A percentile compares a stretch with the other conserved stretches of the same genome.
phyloP scores from a whole-genome alignment of 2,888 invertebrate genomes.

The Gasteruption jaculator region DNA sequence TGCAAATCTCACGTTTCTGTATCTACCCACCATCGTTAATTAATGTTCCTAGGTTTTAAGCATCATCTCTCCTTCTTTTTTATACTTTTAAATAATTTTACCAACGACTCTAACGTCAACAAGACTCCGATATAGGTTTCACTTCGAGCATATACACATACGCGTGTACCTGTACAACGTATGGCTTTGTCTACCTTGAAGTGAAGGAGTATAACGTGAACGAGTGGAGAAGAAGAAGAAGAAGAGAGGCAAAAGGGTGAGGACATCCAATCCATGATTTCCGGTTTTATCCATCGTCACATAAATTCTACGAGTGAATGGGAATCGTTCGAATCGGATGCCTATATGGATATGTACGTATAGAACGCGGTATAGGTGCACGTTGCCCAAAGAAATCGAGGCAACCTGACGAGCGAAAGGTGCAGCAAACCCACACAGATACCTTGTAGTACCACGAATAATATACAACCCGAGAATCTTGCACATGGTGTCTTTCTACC shows the following conservation, averaged over 20 bases:
- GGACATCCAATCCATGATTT: slow-evolving; percentile 39
- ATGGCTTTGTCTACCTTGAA: not conserved
- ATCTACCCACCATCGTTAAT: too few relatives aligned
- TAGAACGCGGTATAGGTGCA: slow-evolving; percentile 24
- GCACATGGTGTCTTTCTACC: slow-evolving; percentile 17
- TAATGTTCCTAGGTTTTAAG: too few relatives aligned
- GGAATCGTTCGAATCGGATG: slow-evolving; percentile 34
- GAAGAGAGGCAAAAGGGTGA: slow-evolving; percentile 19
- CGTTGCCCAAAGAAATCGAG: slow-evolving; percentile 29
- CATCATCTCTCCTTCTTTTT: too few relatives aligned
- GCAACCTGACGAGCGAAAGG: slow-evolving; percentile 30
- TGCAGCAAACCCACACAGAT: too few relatives aligned
- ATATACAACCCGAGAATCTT: slow-evolving; percentile 32
- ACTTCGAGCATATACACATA: too few relatives aligned
- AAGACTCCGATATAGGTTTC: too few relatives aligned
- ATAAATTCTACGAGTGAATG: slow-evolving; percentile 36
- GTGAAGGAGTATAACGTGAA: not conserved
- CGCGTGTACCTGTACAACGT: not conserved
- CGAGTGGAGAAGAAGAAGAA: slow-evolving; percentile 2
- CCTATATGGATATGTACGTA: slow-evolving; percentile 29
- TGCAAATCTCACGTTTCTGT: too few relatives aligned
- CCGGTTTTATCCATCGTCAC: slow-evolving; percentile 36
- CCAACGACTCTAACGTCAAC: too few relatives aligned
- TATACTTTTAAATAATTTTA: too few relatives aligned
- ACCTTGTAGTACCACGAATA: slow-evolving; percentile 35